Evolutionary conservation across 2,888 invertebrate species (phyloP).

Genomic region (Ophion ellenae): DNA sequence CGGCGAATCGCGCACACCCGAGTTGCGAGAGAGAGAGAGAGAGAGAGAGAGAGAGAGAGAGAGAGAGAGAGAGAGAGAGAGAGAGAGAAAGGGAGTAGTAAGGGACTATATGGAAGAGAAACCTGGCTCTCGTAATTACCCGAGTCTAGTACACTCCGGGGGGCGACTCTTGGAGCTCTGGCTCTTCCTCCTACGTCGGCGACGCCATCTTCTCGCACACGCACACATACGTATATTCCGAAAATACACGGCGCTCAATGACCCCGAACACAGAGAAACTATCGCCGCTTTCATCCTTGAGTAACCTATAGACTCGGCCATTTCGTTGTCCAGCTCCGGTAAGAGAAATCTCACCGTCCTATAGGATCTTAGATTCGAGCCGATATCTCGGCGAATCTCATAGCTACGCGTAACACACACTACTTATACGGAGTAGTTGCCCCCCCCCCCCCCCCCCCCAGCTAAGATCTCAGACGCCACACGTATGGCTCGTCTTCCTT

Average conservation of each 20-base stretch:
- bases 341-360: constrained; percentile 20
- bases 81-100: background rate
- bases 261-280: constrained; percentile 52
- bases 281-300: constrained; percentile 40
- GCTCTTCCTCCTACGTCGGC: constrained; percentile 25
- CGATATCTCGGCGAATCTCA: background rate
- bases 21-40: constrained; percentile 18
- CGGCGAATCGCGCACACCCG: constrained; percentile 60
- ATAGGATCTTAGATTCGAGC: background rate
- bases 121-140: constrained; percentile 78
- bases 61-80: constrained; percentile 45
- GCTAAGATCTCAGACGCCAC: background rate
- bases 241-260: constrained; percentile 33
- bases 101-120: background rate
- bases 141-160: constrained; percentile 76
- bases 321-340: constrained; percentile 23
- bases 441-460: background rate
- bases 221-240: background rate
- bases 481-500: background rate
- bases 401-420: background rate
- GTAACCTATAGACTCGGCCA: constrained; percentile 7
- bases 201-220: constrained; percentile 36
- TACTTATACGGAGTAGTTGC: background rate
- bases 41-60: constrained; percentile 30
- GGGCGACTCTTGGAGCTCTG: constrained; percentile 54